phyloP scores from a whole-genome alignment of 2,113 vertebrate species.

The Cercocebus atys region DNA sequence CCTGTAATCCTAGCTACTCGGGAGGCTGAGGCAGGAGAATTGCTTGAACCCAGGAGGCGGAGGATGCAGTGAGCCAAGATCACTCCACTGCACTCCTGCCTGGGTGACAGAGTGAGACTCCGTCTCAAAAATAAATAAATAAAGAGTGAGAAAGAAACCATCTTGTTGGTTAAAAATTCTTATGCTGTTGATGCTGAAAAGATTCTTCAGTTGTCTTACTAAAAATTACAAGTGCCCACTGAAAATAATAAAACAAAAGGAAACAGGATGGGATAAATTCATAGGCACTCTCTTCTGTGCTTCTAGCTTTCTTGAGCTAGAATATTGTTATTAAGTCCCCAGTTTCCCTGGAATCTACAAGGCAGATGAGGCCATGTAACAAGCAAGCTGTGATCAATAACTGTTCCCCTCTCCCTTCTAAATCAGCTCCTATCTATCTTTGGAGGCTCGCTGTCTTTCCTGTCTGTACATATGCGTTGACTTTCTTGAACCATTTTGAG shows the following conservation, averaged over 20 bases:
- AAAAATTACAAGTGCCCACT: conserved; percentile 16
- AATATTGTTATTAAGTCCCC: background rate
- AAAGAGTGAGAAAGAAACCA: background rate
- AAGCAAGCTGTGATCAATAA: background rate
- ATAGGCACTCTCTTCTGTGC: background rate
- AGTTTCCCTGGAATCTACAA: background rate
- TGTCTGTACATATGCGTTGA: background rate
- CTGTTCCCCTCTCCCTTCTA: background rate
- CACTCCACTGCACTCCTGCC: too few relatives aligned
- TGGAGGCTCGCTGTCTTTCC: background rate
- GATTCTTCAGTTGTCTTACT: background rate
- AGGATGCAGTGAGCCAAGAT: too few relatives aligned
- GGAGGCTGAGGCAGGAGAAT: too few relatives aligned
- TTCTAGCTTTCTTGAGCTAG: background rate
- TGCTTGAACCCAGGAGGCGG: too few relatives aligned
- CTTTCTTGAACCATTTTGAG: conserved; percentile 23
- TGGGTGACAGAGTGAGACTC: too few relatives aligned
- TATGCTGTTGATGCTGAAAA: background rate
- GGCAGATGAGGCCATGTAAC: background rate
- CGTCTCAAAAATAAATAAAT: too few relatives aligned
- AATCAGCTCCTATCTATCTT: background rate
- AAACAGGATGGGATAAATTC: background rate
- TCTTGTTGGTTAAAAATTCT: background rate
- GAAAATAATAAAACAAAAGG: background rate
- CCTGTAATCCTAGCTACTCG: too few relatives aligned